These are phyloP conservation scores for Metopia argyrocephala DNA, from an alignment of 2,888 invertebrate species.

Conservation along the genomic window DNA sequence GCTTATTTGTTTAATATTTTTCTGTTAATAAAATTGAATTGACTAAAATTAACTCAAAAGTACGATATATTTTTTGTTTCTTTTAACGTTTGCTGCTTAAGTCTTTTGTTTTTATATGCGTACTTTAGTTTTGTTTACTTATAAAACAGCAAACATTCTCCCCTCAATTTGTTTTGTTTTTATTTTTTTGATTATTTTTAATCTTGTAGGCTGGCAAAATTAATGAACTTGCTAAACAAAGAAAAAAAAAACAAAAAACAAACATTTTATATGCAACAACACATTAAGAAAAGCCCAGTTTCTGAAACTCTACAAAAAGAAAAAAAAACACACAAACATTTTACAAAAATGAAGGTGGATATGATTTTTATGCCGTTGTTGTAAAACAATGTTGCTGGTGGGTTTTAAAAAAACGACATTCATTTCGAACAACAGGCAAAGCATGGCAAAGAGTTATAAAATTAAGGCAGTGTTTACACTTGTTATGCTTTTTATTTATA, in stretches of 20 bases:
- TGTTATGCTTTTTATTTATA: conserved; percentile 61
- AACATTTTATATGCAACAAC: neutral
- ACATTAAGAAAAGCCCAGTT: no score
- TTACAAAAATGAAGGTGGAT: conserved; percentile 31
- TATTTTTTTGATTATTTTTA: neutral
- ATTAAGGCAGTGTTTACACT: conserved; percentile 53
- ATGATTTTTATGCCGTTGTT: neutral
- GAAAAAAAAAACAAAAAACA: neutral
- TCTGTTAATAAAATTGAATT: no score
- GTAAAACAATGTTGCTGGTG: conserved; percentile 34
- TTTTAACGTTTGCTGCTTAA: no score
- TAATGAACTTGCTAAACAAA: conserved; percentile 45
- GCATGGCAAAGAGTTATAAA: conserved; percentile 30
- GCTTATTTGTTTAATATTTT: no score
- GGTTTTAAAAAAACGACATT: conserved; percentile 49
- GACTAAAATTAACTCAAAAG: no score
- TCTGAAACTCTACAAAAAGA: neutral
- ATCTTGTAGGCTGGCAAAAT: conserved; percentile 21
- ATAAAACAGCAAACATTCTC: neutral
- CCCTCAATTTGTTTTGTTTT: neutral
- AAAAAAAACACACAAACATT: conserved; percentile 8
- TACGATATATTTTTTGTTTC: no score
- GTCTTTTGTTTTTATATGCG: neutral
- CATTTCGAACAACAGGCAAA: neutral
- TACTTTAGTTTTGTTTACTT: neutral